Conservation (phyloP, 2,797 vertebrate genomes). For the Bovichtus variegatus region DNA sequence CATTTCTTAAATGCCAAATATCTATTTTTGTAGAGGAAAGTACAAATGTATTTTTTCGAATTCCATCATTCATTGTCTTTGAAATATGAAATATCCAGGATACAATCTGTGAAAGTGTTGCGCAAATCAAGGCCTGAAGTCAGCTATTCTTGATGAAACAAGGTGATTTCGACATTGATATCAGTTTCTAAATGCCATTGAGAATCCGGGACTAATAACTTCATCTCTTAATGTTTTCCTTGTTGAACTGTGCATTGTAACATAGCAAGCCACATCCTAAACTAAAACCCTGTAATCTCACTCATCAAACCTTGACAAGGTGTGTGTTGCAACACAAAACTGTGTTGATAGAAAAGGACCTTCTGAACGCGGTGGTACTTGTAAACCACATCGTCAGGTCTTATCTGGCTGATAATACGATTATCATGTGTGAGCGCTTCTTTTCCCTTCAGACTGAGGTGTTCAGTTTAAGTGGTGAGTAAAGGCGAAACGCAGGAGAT, state of each 20-base stretch:
- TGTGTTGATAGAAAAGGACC: constrained; percentile 28
- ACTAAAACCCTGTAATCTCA: constrained; percentile 14
- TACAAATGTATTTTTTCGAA: neutral
- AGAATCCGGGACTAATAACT: neutral
- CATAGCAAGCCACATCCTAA: neutral
- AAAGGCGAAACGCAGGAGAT: constrained; percentile 34
- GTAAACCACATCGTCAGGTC: constrained; percentile 17
- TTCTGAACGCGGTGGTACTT: neutral
- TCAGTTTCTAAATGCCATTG: neutral
- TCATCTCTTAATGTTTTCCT: constrained; percentile 5
- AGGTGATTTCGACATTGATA: neutral
- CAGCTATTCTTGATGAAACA: neutral
- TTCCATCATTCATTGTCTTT: neutral
- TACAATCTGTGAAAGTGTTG: neutral
- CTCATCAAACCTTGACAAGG: constrained; percentile 22
- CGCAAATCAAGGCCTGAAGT: neutral
- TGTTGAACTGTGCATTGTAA: constrained; percentile 19
- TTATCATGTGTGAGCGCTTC: constrained; percentile 4
- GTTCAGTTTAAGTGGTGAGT: constrained; percentile 1
- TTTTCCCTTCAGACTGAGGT: constrained; percentile 13
- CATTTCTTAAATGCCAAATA: constrained; percentile 4
- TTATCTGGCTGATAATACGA: constrained; percentile 25
- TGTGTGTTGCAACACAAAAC: constrained; percentile 3
- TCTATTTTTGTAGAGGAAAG: constrained; percentile 13
- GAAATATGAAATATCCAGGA: neutral